phyloP scores from a whole-genome alignment of 2,888 invertebrate genomes.

The Eupithecia abbreviata region DNA sequence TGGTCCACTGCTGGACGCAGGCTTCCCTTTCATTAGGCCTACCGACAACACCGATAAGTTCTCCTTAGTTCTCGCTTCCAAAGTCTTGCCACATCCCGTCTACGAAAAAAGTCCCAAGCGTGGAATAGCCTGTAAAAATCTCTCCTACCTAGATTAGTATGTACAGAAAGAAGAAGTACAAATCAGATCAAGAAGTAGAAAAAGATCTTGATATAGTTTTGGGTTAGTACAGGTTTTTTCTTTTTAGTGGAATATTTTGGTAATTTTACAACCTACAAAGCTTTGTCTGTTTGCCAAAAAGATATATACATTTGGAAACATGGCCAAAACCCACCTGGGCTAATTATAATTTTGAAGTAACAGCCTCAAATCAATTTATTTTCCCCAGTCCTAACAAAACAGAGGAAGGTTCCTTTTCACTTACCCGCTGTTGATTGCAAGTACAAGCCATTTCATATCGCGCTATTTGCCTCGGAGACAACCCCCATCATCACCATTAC shows the following conservation, averaged over 20 bases:
- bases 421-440: constrained; percentile 8
- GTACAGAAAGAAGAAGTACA: too few species aligned
- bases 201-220: too few species aligned
- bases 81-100: neutral
- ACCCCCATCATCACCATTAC: constrained; percentile 11
- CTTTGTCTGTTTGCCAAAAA: neutral
- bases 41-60: too few species aligned
- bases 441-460: constrained; percentile 9
- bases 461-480: neutral
- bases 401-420: neutral
- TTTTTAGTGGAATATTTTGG: neutral
- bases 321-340: neutral
- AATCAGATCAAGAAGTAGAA: too few species aligned
- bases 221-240: neutral
- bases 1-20: too few species aligned
- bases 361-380: neutral
- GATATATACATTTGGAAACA: neutral
- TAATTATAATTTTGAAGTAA: neutral
- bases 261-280: neutral
- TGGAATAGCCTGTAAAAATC: too few species aligned
- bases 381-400: neutral
- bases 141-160: neutral
- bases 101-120: neutral
- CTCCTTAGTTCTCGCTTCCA: too few species aligned
- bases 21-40: too few species aligned